Percentiles rank a stretch among this genome's conserved stretches.
These are phyloP conservation scores for Xestoiulus laeticollis DNA, from an alignment of 2,888 invertebrate species.

Conservation along the genomic window DNA sequence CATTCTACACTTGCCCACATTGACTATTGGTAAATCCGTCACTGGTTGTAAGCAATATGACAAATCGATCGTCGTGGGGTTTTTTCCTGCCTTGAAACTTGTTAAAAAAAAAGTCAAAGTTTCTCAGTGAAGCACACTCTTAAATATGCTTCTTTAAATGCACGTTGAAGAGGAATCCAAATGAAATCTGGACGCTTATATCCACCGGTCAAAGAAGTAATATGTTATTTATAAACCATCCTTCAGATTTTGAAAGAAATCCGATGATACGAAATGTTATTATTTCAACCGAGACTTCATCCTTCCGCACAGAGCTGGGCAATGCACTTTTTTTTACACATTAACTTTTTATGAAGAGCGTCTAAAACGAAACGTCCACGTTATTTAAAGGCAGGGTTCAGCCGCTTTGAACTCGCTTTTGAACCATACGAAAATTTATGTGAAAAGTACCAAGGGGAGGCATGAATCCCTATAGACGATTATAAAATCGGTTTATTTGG, in stretches of 20 bases:
- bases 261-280: slow-evolving; percentile 40
- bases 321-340: neutral
- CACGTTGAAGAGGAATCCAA: neutral
- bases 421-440: no score
- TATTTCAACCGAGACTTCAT: slow-evolving; percentile 11
- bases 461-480: no score
- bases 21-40: slow-evolving; percentile 6
- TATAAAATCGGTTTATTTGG: no score
- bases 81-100: neutral
- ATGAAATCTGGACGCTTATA: slow-evolving; percentile 21
- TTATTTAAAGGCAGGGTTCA: neutral
- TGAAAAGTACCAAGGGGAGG: no score
- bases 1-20: neutral
- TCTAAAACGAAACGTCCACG: neutral
- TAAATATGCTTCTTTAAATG: neutral
- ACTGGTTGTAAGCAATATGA: neutral
- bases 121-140: neutral
- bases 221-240: slow-evolving; percentile 41
- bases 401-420: neutral
- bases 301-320: neutral
- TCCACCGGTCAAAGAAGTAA: slow-evolving; percentile 4
- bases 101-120: neutral
- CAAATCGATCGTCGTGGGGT: neutral
- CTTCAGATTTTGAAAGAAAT: slow-evolving; percentile 35
- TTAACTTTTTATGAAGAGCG: slow-evolving; percentile 40